Base-by-base conservation (phyloP, 64 coral and sea anemone species). In the Montipora sp. region DNA sequence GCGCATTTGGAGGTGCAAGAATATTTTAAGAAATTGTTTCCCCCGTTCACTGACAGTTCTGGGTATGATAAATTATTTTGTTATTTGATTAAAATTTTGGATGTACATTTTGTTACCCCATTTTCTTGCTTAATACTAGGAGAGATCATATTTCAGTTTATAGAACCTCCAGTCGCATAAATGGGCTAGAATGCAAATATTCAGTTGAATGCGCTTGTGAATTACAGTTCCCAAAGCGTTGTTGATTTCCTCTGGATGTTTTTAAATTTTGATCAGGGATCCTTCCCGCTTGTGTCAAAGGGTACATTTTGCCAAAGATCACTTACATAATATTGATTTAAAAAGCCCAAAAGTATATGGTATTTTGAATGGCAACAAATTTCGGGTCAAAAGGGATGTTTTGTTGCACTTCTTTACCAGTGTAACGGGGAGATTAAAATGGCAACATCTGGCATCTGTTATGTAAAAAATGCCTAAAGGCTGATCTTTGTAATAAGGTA, bases 21-120 rank as follows among this genome's bases (percentile, higher is more conserved):
- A 67, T 84, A 84, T 84, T 84, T 84, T 71, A 84, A 49, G 82
- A 66, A 63, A 70, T 49, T 72, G 82, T 84, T 70, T 48, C 45
- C 44, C 44, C 46, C 18, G 5, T 22, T 22, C 24, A 47, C 60
- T 11, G 13, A 2, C 58, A 16, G 11, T 46, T 66, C 15, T 45
- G 13, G 59, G 3, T 45, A 45, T 4, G 16, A 66, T 8, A 46
- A 15, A 27, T 15, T 0, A 55, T 55, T 3, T 63, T 63, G 11
- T 11, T 11, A 57, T 57, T 57, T 57, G 7, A 57, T 11, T 6
- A 63, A 63, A 12, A 11, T 63, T 14, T 63, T 12, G 13, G 60
- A 14, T 16, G 14, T 14, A 15, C 9, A 63, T 14, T 57, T 57
- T 3, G 60, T 63, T 63, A 63, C 10, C 3, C 51, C 10, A 55